Percentiles rank a stretch among this genome's conserved stretches.
Conservation (phyloP, 2,888 invertebrate species). For the Nymphalis polychloros region DNA sequence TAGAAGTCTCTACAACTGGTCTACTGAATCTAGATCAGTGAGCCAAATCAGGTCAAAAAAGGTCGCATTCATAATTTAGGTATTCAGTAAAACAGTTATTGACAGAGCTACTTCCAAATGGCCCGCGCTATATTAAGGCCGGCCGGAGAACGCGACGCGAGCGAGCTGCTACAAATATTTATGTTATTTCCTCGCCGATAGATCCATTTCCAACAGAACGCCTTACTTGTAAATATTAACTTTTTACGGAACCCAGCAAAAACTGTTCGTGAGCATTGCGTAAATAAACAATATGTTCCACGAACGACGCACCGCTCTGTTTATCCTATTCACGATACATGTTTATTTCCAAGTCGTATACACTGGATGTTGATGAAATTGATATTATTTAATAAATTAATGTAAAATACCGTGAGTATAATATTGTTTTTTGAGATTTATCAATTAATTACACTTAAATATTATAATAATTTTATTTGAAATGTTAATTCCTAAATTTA, state of each 20-base stretch:
- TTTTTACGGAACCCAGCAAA: conserved; percentile 33
- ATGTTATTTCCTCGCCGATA: conserved; percentile 8
- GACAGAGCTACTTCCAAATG: conserved; percentile 10
- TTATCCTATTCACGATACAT: conserved; percentile 10
- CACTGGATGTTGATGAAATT: not conserved
- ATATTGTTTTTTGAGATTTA: no score
- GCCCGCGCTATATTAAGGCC: conserved; percentile 8
- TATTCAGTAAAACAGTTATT: not conserved
- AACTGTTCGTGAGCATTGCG: conserved; percentile 21
- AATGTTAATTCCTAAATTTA: no score
- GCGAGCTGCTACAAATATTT: conserved; percentile 19
- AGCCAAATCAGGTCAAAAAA: not conserved
- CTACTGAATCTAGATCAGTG: no score
- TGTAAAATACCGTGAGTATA: not conserved
- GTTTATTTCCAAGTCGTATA: conserved; percentile 20
- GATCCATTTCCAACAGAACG: conserved; percentile 6
- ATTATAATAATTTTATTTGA: no score
- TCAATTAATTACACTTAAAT: no score
- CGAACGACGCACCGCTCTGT: conserved; percentile 17
- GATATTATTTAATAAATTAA: conserved; percentile 5
- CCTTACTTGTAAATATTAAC: conserved; percentile 16
- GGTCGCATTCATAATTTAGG: not conserved
- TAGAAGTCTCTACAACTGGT: no score
- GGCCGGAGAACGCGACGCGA: conserved; percentile 1
- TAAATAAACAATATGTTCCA: conserved; percentile 30